Base-by-base conservation (phyloP, 2,888 invertebrate genomes). In the Tricholauxania praeusta region DNA sequence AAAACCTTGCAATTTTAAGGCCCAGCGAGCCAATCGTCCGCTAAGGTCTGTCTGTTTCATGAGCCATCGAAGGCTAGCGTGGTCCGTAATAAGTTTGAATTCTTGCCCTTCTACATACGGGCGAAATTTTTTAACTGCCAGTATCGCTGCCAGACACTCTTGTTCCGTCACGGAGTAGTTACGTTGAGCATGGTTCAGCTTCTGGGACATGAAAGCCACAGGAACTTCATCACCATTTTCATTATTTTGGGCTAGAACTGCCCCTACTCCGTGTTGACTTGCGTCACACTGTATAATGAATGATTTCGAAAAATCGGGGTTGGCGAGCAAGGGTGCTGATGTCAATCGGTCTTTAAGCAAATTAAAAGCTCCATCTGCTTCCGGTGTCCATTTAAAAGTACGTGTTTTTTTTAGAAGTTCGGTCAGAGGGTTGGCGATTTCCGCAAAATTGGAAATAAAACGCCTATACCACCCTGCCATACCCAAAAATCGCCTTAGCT, bases 61-160 rank as follows among this genome's bases (percentile, higher is more conserved):
- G 0, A 83, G 74, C 80, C 80, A 83, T 59, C 78, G 72, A 0
- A 83, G 68, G 7, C 79, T 79, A 12, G 78, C 75, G 52, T 82
- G 80, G 73, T 83, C 82, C 0, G 82, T 80, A 12, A 77, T 70
- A 4, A 77, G 59, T 1, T 72, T 72, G 32, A 78, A 77, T 19
- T 59, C 57, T 22, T 71, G 69, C 2, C 72, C 64, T 55, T 78
- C 75, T 0, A 76, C 63, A 19, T 78, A 78, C 0, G 74, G 72
- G 4, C 78, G 55, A 22, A 76, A 76, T 22, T 75, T 75, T 52
- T 73, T 74, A 0, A 77, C 17, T 0, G 72, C 70, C 39, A 62
- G 17, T 15, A 77, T 55, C 7, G 73, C 76, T 14, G 77, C 76
- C 49, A 76, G 49, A 32, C 77, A 76, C 57, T 78, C 77, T 17